Evolutionary conservation across 2,797 vertebrate species (phyloP), one percentile per base, ranked within the genome.

Genomic region (Mormyrus hasselquistii): DNA sequence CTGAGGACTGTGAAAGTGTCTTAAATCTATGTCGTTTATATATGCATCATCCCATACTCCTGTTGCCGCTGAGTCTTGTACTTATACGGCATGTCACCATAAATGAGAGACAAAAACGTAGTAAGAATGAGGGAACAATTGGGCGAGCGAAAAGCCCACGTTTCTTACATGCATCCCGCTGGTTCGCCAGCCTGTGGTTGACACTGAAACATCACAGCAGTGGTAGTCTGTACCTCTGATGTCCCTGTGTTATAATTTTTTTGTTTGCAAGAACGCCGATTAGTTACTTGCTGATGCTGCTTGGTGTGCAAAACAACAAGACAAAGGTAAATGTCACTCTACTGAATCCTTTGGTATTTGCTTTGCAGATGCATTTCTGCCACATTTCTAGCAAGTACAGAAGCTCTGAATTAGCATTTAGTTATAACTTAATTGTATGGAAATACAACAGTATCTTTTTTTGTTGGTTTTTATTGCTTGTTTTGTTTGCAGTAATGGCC

Each of bases 171-270:
- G 22, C 52, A 52, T 5, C 82, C 82, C 22, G 44, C 44, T 25
- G 82, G 49, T 52, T 12, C 49, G 0, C 10, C 82, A 29, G 47
- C 49, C 49, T 10, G 1, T 52, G 49, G 47, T 22, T 25, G 49
- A 85, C 47, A 16, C 49, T 50, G 82, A 85, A 49, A 85, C 49
- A 85, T 90, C 91, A 90, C 84, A 92, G 90, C 92, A 92, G 92
- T 88, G 89, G 89, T 93, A 91, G 87, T 90, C 88, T 93, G 92
- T 91, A 52, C n/a, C 82, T 50, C 82, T 52, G 82, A 2, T 49
- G 82, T 52, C 76, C 22, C 44, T 44, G 29, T 87, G 86, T 59
- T 87, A 44, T 73, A 16, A 41, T 73, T 44, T 87, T 87, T 87
- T n/a, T 87, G 86, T 87, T 87, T 57, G 34, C 86, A 59, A 16